These are phyloP conservation scores for Palythoa grandiflora DNA, from an alignment of 92 coral and sea anemone species.

Conservation along the genomic window DNA sequence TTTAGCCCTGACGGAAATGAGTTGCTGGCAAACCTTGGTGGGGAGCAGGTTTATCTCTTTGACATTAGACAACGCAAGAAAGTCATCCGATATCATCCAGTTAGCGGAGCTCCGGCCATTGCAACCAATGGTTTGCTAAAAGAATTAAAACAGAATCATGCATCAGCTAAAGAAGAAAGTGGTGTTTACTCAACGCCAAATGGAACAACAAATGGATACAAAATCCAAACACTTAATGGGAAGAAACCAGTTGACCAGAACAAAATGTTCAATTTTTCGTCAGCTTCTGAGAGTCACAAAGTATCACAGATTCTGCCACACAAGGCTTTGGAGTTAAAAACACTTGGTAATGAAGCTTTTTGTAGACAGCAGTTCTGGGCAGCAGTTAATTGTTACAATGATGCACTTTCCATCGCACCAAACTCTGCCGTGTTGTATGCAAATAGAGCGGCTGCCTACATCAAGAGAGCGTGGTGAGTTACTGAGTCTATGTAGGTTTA, in stretches of 20 bases:
- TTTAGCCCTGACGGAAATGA: constrained; percentile 93
- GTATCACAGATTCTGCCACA: constrained; percentile 71
- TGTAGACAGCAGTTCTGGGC: constrained; percentile 95
- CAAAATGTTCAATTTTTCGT: constrained; percentile 25
- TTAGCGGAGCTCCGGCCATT: constrained; percentile 55
- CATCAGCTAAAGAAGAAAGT: constrained; percentile 53
- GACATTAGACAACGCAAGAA: constrained; percentile 71
- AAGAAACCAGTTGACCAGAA: constrained; percentile 60
- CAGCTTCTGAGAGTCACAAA: constrained; percentile 42
- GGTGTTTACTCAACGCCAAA: constrained; percentile 46
- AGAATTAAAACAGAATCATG: constrained; percentile 22
- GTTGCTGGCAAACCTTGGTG: constrained; percentile 91
- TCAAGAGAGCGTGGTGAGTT: constrained; percentile 96
- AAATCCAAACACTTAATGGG: constrained; percentile 72
- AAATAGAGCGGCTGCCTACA: constrained; percentile 96
- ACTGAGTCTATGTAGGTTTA: neutral
- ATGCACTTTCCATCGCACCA: constrained; percentile 85
- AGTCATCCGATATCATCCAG: constrained; percentile 70
- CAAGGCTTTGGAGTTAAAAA: constrained; percentile 82
- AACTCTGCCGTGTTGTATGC: constrained; percentile 92
- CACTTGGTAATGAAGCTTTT: constrained; percentile 91
- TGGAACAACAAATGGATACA: constrained; percentile 81
- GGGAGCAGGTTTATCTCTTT: constrained; percentile 94
- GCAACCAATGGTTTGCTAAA: constrained; percentile 80
- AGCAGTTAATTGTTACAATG: constrained; percentile 95